A percentile compares a stretch with the other conserved stretches of the same genome.
Conservation (phyloP, 2,888 invertebrate species). For the Cryptus armator region DNA sequence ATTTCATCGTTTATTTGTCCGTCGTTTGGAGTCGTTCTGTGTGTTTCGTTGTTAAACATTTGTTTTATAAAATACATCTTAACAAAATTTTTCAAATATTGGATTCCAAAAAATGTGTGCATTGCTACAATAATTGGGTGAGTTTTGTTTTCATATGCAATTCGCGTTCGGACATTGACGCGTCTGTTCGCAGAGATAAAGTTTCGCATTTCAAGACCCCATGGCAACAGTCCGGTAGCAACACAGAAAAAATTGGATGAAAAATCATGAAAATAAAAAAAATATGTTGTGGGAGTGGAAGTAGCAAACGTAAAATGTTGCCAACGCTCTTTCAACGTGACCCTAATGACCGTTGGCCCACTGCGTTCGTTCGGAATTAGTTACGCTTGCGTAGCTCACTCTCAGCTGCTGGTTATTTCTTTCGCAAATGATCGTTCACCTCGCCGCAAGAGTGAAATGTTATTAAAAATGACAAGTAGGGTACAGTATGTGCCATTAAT, state of each 20-base stretch:
- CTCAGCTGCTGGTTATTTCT: slow-evolving; percentile 5
- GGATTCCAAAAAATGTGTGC: background rate
- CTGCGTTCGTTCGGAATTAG: slow-evolving; percentile 39
- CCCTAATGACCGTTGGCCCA: slow-evolving; percentile 38
- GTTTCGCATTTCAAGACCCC: background rate
- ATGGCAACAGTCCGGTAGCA: background rate
- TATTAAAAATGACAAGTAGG: slow-evolving; percentile 48
- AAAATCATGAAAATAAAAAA: slow-evolving; percentile 4
- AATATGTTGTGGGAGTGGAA: background rate
- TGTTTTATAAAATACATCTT: too few species aligned
- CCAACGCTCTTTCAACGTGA: background rate
- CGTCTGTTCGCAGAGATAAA: background rate
- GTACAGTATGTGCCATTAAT: background rate
- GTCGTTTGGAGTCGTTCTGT: too few species aligned
- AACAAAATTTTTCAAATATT: too few species aligned
- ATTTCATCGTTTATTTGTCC: too few species aligned
- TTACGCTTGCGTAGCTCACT: slow-evolving; percentile 43
- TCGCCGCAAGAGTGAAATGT: slow-evolving; percentile 23
- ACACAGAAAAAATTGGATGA: background rate
- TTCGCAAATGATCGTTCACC: slow-evolving; percentile 23
- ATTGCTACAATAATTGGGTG: background rate
- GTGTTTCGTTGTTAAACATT: too few species aligned
- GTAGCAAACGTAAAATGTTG: slow-evolving; percentile 11
- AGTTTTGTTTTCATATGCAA: background rate
- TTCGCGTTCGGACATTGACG: background rate